Percentiles rank a stretch among this genome's conserved stretches.
Evolutionary conservation across 2,797 vertebrate species (phyloP).

Genomic region (Paedocypris micromegethes): DNA sequence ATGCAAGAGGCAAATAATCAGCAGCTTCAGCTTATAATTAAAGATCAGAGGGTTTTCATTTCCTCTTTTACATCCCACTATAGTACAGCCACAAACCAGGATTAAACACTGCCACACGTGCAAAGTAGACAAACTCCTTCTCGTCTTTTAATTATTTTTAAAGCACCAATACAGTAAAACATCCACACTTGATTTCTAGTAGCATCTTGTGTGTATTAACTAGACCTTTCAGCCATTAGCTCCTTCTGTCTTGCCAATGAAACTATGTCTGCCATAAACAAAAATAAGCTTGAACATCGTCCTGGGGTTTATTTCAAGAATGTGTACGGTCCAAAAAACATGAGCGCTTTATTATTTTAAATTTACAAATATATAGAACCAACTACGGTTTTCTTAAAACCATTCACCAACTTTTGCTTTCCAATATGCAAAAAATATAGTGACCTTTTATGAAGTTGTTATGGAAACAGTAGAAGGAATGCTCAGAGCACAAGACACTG

Average conservation of each 20-base stretch:
- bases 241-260: constrained; percentile 22
- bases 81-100: constrained; percentile 15
- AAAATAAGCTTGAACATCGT: neutral
- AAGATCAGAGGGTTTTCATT: neutral
- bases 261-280: constrained; percentile 21
- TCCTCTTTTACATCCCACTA: constrained; percentile 21
- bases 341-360: neutral
- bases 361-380: neutral
- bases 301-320: no score
- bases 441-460: neutral
- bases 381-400: no score
- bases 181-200: constrained; percentile 19
- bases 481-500: neutral
- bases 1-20: neutral
- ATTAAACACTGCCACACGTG: constrained; percentile 1
- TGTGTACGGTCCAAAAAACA: neutral
- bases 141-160: no score
- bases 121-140: no score
- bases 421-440: neutral
- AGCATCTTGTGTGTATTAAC: constrained; percentile 9
- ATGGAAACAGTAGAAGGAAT: constrained; percentile 5
- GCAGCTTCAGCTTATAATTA: neutral
- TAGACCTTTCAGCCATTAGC: constrained; percentile 26
- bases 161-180: neutral
- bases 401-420: neutral